A percentile compares a stretch with the other conserved stretches of the same genome.
Conservation (phyloP, 2,113 vertebrate species). For the Pitta sordida region DNA sequence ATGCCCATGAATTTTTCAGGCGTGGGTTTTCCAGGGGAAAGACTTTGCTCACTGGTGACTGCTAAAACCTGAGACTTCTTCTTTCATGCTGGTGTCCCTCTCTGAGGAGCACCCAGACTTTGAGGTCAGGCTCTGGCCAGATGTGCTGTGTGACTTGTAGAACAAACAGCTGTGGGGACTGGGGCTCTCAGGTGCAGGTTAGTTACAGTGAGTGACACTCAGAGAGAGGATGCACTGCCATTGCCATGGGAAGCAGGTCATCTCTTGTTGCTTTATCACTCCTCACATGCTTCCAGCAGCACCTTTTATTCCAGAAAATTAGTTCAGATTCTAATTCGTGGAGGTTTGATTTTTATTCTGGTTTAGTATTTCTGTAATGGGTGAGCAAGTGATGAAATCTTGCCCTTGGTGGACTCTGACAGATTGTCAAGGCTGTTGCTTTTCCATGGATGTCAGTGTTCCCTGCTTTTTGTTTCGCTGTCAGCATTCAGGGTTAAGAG, state of each 20-base stretch:
- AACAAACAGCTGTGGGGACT: not conserved
- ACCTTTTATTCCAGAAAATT: not conserved
- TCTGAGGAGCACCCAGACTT: not conserved
- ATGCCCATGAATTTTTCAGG: not conserved
- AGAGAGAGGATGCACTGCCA: rapidly evolving
- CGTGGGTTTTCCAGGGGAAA: not conserved
- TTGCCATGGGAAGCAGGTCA: conserved; percentile 13
- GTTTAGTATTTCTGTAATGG: not conserved
- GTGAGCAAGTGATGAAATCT: not conserved
- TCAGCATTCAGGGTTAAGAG: not conserved
- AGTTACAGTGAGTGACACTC: too few relatives aligned
- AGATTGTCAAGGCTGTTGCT: not conserved
- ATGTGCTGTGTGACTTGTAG: not conserved
- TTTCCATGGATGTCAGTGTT: not conserved
- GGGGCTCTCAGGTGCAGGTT: not conserved
- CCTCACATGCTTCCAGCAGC: not conserved
- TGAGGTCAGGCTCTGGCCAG: not conserved
- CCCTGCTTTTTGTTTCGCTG: not conserved
- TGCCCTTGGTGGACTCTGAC: not conserved
- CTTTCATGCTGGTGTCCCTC: not conserved
- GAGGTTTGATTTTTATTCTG: not conserved
- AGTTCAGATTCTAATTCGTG: not conserved
- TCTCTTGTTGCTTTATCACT: not conserved
- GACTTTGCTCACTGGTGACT: not conserved
- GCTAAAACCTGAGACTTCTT: not conserved